Conservation (phyloP, 2,888 invertebrate genomes). For the Chrysolina haemoptera region DNA sequence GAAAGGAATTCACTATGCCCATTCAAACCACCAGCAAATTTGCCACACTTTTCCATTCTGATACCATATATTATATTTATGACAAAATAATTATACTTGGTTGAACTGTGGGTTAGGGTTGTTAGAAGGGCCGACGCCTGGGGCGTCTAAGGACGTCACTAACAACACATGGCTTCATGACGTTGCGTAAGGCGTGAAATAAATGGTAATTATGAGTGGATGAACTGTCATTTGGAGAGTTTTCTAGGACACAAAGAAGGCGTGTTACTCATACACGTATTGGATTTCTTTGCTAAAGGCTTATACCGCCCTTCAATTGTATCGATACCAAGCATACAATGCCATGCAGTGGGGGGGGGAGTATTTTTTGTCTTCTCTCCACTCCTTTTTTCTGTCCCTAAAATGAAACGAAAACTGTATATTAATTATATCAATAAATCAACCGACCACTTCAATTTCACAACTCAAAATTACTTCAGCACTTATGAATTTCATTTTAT, state of each 20-base stretch:
- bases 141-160: slow-evolving; percentile 50
- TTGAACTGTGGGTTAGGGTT: slow-evolving; percentile 37
- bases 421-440: no score
- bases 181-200: slow-evolving; percentile 67
- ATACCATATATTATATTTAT: slow-evolving; percentile 35
- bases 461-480: no score
- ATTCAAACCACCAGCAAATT: slow-evolving; percentile 14
- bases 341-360: background rate
- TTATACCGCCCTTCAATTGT: slow-evolving; percentile 10
- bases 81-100: slow-evolving; percentile 37
- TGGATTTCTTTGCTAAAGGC: slow-evolving; percentile 24
- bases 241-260: slow-evolving; percentile 64
- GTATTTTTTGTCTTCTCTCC: no score
- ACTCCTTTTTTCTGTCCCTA: no score
- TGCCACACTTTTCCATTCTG: slow-evolving; percentile 19
- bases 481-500: no score
- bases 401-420: no score
- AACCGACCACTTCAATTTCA: no score
- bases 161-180: slow-evolving; percentile 57
- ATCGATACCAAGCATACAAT: background rate
- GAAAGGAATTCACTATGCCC: background rate
- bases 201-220: slow-evolving; percentile 68
- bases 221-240: slow-evolving; percentile 68
- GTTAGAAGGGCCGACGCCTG: slow-evolving; percentile 38
- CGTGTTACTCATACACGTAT: slow-evolving; percentile 63